Evolutionary conservation across 2,888 invertebrate species (phyloP), one percentile per base, ranked within the genome.

Genomic region (Cryptocephalus moraei): DNA sequence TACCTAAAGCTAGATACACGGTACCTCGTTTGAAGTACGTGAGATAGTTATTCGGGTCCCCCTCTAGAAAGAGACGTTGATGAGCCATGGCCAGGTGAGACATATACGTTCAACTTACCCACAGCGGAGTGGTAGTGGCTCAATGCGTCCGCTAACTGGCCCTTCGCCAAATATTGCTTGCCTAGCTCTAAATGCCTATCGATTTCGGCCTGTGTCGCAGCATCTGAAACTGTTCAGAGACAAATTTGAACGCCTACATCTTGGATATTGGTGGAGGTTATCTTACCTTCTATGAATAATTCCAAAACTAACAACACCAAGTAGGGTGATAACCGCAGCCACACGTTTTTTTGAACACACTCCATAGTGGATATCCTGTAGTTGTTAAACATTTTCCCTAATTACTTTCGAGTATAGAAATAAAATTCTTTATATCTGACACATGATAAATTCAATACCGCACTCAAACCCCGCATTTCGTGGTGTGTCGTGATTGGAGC

Each of bases 111-210:
- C 6, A 11, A 73, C 84, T 77, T 68, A 90, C 91, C 95, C 60
- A 99, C 91, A 59, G 97, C 99, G 51, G 92, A 90, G 76, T 99
- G 96, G 73, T 94, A 99, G 69, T 99, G 96, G 50, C 91, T 88
- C 43, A 99, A 73, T 9, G 99, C 97, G 75, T 99, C 97, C 41
- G 91, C 85, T 53, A 96, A 80, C 69, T 97, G 94, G 33, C 96
- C 95, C 56, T 85, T 83, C 38, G 91, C 87, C 61, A 99, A 75
- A 70, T 94, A 86, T 66, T 91, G 86, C 66, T 86, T 88, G 1
- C 97, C 99, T 70, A 93, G 75, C 68, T 96, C 92, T 69, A 99
- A 76, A 75, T 99, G 96, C 65, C 85, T 87, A 62, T 91, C 87
- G 53, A 95, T 86, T 72, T 95, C 94, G 44, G 80, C 75, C 62